phyloP scores from a whole-genome alignment of 2,888 invertebrate genomes.

The Junonia oenone region DNA sequence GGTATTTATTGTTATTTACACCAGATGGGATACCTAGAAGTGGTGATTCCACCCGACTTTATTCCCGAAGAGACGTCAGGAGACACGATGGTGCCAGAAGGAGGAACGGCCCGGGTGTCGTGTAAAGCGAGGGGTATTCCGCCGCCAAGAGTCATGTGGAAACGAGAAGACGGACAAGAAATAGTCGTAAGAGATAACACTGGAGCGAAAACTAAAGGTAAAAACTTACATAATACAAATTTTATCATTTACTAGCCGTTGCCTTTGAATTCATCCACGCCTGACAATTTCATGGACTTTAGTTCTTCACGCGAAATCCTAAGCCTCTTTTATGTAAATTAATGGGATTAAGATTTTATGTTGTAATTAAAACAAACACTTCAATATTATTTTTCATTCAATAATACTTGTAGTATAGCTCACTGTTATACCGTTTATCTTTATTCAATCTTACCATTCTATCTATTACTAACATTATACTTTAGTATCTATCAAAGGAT shows the following conservation, averaged over 20 bases:
- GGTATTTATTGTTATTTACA: constrained; percentile 14
- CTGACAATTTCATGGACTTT: too few species aligned
- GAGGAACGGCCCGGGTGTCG: constrained; percentile 81
- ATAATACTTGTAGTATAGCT: too few species aligned
- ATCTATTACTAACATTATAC: too few species aligned
- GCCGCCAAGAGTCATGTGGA: constrained; percentile 86
- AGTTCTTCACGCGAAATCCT: too few species aligned
- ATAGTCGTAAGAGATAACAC: constrained; percentile 84
- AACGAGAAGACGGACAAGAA: constrained; percentile 86
- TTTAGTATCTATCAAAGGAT: too few species aligned
- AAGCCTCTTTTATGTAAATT: too few species aligned
- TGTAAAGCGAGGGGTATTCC: constrained; percentile 87
- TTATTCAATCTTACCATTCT: too few species aligned
- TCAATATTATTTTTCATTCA: too few species aligned
- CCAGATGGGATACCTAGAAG: constrained; percentile 87
- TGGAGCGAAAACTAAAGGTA: constrained; percentile 80
- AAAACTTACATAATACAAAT: not conserved
- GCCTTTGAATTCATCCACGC: too few species aligned
- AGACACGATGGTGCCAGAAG: constrained; percentile 89
- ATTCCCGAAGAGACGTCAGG: constrained; percentile 88
- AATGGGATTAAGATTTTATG: too few species aligned
- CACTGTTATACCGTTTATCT: too few species aligned
- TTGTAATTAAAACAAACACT: too few species aligned
- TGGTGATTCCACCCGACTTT: constrained; percentile 91
- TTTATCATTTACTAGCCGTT: not conserved